phyloP scores from a whole-genome alignment of 2,797 vertebrate genomes.

The Taeniopygia guttata region DNA sequence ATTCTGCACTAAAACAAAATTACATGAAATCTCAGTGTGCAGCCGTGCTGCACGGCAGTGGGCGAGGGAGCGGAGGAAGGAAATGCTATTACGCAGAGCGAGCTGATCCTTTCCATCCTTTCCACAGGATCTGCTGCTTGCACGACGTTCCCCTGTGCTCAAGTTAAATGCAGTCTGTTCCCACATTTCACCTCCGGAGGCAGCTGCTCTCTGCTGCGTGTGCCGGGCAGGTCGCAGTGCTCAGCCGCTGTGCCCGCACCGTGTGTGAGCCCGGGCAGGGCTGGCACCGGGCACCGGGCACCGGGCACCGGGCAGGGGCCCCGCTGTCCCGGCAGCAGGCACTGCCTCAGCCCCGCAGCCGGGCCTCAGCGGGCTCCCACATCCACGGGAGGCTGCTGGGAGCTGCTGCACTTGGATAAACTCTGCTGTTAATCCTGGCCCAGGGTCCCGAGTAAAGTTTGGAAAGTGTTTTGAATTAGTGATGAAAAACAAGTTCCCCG shows the following conservation, averaged over 20 bases:
- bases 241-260: rapidly evolving
- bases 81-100: background rate
- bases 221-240: background rate
- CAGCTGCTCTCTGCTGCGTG: background rate
- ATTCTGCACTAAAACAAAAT: conserved; percentile 70
- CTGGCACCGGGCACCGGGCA: rapidly evolving
- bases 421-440: background rate
- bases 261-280: rapidly evolving
- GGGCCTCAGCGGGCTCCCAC: rapidly evolving
- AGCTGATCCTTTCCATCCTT: background rate
- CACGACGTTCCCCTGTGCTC: background rate
- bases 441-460: background rate
- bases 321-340: rapidly evolving
- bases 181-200: rapidly evolving
- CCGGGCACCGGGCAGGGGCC: too few species aligned
- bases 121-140: background rate
- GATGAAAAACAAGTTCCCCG: background rate
- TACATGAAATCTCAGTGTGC: conserved; percentile 60
- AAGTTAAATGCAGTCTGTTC: rapidly evolving
- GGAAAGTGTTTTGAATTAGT: background rate
- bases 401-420: background rate
- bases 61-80: background rate
- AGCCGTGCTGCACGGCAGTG: conserved; percentile 51
- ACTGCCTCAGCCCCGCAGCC: background rate
- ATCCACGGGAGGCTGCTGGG: rapidly evolving